Base-by-base conservation (phyloP, 2,888 invertebrate species). In the Zygogramma bicolorata region DNA sequence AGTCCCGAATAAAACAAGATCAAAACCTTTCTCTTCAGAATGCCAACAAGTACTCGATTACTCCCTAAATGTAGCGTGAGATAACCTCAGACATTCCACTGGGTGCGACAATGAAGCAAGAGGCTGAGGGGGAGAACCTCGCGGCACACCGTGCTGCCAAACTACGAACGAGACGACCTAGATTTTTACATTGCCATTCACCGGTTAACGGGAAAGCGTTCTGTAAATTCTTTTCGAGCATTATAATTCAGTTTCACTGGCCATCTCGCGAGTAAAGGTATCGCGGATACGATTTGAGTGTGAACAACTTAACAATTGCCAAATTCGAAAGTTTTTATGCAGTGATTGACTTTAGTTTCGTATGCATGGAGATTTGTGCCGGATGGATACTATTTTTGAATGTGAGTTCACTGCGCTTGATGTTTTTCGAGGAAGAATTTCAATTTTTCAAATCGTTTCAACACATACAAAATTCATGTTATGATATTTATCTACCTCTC, bases 171-270 rank as follows among this genome's bases (percentile, higher is more conserved):
- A 80, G 80, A 79, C 84, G 84, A 84, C 84, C 84, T 84, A 84
- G 83, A 84, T 84, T 84, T 84, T 84, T 84, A 83, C 82, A 79
- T 81, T 79, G 82, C 83, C 84, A 83, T 83, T 84, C 84, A 84
- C 84, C 80, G 74, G 74, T 78, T 84, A 84, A 84, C 84, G 84
- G 84, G 84, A 84, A 83, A 84, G 82, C 81, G 80, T 81, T 78
- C 71, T 63, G 69, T 63, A 80, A 81, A 81, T 81, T 81, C 80
- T 81, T 82, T 77, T 73, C 76, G 75, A 77, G 76, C 79, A 75
- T 76, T 79, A 79, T 78, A 78, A 81, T 81, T 82, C 81, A 82
- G 82, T 82, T 82, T 82, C 82, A 82, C 81, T 82, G 78, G 72
- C 69, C 60, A 71, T 70, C 78, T 78, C 75, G 75, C 66, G 74